Evolutionary conservation across 2,888 invertebrate genomes (phyloP).

Genomic region (Conchocele bisecta): DNA sequence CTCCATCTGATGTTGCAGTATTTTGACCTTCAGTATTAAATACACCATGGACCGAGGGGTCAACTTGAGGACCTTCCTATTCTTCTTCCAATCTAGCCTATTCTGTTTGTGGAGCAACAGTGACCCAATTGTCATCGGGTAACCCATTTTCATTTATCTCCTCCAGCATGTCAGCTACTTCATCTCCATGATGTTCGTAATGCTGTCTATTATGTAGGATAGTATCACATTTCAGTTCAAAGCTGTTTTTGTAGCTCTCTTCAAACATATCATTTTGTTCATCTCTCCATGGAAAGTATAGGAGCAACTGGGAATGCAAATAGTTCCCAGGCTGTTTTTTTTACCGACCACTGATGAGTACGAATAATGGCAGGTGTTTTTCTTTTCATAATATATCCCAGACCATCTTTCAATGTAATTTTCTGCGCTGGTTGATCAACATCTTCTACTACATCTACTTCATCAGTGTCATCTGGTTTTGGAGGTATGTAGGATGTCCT

Average conservation of each 20-base stretch:
- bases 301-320: conserved; percentile 39
- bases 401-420: conserved; percentile 21
- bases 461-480: background rate
- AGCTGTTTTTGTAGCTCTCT: conserved; percentile 30
- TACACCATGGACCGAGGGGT: conserved; percentile 8
- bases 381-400: conserved; percentile 23
- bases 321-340: conserved; percentile 39
- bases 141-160: conserved; percentile 36
- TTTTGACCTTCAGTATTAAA: conserved; percentile 7
- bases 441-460: background rate
- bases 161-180: conserved; percentile 34
- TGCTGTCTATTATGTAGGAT: conserved; percentile 15
- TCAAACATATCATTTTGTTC: conserved; percentile 26
- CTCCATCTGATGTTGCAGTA: conserved; percentile 9
- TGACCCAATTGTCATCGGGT: conserved; percentile 43
- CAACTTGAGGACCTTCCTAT: conserved; percentile 19
- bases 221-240: background rate
- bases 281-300: conserved; percentile 52
- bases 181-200: conserved; percentile 34
- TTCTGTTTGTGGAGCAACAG: conserved; percentile 43
- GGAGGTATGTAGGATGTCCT: background rate
- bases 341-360: conserved; percentile 38
- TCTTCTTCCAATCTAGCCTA: conserved; percentile 34
- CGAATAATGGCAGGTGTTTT: conserved; percentile 37
- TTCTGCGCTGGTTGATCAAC: background rate